These are phyloP conservation scores for Eumeta japonica DNA, from an alignment of 1,140 invertebrate species.

Conservation along the genomic window DNA sequence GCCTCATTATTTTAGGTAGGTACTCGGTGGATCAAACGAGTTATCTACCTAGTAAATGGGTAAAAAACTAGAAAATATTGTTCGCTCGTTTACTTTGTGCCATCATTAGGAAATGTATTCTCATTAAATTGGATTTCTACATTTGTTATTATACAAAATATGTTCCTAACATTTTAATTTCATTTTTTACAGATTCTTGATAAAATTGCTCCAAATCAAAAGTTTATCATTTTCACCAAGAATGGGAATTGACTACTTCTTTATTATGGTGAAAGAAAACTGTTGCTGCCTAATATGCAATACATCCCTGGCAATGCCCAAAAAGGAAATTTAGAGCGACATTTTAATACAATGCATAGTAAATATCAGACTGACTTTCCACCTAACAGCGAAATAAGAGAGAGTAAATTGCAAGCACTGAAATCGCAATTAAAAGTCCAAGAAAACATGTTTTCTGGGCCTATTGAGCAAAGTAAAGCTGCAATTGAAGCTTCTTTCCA, in stretches of 20 bases:
- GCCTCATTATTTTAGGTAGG: too few relatives aligned
- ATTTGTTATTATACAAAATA: neutral
- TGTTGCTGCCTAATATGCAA: slow-evolving; percentile 20
- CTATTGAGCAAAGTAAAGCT: slow-evolving; percentile 13
- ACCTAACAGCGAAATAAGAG: slow-evolving; percentile 23
- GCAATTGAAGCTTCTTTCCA: slow-evolving; percentile 20
- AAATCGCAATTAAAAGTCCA: slow-evolving; percentile 18
- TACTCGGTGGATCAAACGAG: too few relatives aligned
- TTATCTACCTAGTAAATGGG: too few relatives aligned
- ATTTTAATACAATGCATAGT: slow-evolving; percentile 20
- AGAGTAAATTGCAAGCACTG: slow-evolving; percentile 19
- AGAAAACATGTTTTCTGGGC: slow-evolving; percentile 19
- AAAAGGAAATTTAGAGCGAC: slow-evolving; percentile 19
- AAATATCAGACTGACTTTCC: slow-evolving; percentile 23
- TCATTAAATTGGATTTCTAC: too few relatives aligned
- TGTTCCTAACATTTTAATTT: neutral
- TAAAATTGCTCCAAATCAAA: slow-evolving; percentile 9
- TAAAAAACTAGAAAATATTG: too few relatives aligned
- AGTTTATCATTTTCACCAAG: slow-evolving; percentile 13
- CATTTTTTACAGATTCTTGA: neutral
- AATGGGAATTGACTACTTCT: slow-evolving; percentile 21
- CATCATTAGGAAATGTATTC: too few relatives aligned
- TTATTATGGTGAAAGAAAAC: slow-evolving; percentile 24
- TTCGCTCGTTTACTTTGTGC: too few relatives aligned
- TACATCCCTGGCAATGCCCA: slow-evolving; percentile 18